These are phyloP conservation scores for Darwinula stevensoni DNA, from an alignment of 2,888 invertebrate genomes.

Conservation along the genomic window DNA sequence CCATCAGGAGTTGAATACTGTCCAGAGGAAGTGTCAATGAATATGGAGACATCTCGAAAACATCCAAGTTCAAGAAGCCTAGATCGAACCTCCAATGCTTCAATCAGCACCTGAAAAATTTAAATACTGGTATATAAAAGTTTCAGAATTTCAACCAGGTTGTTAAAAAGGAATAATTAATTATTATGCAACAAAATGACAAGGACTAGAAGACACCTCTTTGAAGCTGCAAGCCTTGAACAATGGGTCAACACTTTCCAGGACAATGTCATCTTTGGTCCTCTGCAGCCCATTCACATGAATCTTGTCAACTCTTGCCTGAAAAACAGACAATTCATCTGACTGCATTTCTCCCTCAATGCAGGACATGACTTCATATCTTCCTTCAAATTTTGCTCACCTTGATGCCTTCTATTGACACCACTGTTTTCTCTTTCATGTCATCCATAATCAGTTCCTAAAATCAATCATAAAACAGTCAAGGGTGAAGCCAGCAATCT, in stretches of 20 bases:
- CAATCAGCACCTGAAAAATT: constrained; percentile 18
- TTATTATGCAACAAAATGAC: background rate
- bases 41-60: constrained; percentile 54
- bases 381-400: no score
- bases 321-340: no score
- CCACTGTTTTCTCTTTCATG: no score
- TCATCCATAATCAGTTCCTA: no score
- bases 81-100: constrained; percentile 28
- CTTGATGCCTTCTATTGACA: no score
- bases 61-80: constrained; percentile 57
- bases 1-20: constrained; percentile 47
- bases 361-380: no score
- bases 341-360: no score
- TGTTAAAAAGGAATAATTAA: no score
- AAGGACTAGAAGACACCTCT: constrained; percentile 39
- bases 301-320: constrained; percentile 54
- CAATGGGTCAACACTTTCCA: constrained; percentile 42
- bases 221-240: constrained; percentile 60
- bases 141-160: no score
- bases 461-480: background rate
- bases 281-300: constrained; percentile 53
- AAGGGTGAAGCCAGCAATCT: no score
- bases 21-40: constrained; percentile 58
- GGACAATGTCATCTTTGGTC: constrained; percentile 65
- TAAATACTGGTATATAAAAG: no score